Evolutionary conservation across 2,797 vertebrate genomes (phyloP).

Genomic region (Limnodromus scolopaceus): DNA sequence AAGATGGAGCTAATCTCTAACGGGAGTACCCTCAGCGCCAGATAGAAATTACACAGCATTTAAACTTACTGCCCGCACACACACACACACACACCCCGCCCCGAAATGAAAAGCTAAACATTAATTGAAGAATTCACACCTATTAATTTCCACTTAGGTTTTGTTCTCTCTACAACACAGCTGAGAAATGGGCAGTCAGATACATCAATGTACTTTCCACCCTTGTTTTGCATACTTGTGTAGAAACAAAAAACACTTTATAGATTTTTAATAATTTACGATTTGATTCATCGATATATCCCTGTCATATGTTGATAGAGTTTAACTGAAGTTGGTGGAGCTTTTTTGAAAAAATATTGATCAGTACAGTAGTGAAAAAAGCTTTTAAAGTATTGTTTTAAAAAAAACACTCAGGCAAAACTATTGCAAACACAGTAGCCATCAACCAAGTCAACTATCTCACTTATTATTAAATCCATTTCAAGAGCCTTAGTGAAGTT

Average conservation of each 20-base stretch:
- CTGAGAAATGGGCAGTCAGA: neutral
- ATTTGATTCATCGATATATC: neutral
- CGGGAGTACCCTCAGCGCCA: neutral
- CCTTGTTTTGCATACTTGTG: neutral
- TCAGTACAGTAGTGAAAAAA: neutral
- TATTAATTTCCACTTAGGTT: neutral
- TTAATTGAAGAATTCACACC: neutral
- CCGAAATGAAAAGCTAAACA: no score
- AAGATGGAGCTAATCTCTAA: neutral
- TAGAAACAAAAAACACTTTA: neutral
- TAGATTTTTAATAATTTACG: neutral
- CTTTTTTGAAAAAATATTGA: neutral
- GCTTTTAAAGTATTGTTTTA: neutral
- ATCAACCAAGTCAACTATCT: neutral
- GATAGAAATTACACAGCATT: neutral
- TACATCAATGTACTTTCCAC: neutral
- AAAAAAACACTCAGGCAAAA: neutral
- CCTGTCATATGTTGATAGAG: neutral
- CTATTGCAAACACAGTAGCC: neutral
- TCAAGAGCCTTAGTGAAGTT: neutral
- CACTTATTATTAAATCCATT: neutral
- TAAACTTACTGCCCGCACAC: neutral
- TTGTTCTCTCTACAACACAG: neutral
- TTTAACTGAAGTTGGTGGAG: accelerated
- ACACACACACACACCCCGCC: no score